Percentiles rank a stretch among this genome's conserved stretches.
Conservation (phyloP, 2,888 invertebrate genomes). For the Amphipyra tragopoginis region DNA sequence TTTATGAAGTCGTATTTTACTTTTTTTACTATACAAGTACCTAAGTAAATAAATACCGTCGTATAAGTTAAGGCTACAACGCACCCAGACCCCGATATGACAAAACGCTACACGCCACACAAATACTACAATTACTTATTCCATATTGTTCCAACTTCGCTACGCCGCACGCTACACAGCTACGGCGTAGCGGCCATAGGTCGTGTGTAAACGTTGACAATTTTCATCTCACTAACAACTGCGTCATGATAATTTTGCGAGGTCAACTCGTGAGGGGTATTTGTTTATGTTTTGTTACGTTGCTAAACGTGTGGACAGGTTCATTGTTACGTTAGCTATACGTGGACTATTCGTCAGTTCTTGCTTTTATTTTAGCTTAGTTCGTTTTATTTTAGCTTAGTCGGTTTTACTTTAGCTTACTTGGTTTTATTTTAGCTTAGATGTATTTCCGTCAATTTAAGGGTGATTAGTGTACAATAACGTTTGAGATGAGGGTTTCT, state of each 20-base stretch:
- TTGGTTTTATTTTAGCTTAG: too few relatives aligned
- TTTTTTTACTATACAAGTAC: too few relatives aligned
- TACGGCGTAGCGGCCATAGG: conserved; percentile 21
- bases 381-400: too few relatives aligned
- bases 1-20: too few relatives aligned
- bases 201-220: conserved; percentile 13
- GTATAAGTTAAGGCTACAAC: too few relatives aligned
- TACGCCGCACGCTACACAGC: conserved; percentile 25
- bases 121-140: conserved; percentile 3
- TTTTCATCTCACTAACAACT: conserved; percentile 10
- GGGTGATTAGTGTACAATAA: too few relatives aligned
- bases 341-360: too few relatives aligned
- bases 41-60: not conserved
- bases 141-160: not conserved
- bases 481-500: too few relatives aligned
- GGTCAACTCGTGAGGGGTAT: conserved; percentile 11
- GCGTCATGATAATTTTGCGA: conserved; percentile 11
- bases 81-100: not conserved
- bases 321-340: too few relatives aligned
- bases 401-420: too few relatives aligned
- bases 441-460: too few relatives aligned
- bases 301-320: not conserved
- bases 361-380: too few relatives aligned
- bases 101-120: not conserved
- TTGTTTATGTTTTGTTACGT: conserved; percentile 11